phyloP scores from a whole-genome alignment of 2,888 invertebrate genomes.

The Cephonodes hylas region DNA sequence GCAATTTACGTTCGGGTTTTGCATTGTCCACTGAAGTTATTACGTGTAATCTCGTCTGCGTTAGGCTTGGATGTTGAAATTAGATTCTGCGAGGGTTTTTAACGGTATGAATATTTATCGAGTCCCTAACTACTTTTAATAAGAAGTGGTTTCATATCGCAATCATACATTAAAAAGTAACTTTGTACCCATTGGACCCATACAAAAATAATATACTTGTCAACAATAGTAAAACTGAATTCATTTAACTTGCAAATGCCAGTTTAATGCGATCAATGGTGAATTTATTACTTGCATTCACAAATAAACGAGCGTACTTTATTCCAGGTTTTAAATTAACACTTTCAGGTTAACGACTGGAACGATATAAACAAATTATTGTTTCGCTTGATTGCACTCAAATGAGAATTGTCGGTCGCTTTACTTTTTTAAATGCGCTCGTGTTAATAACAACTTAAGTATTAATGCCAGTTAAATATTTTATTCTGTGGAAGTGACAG shows the following conservation, averaged over 20 bases:
- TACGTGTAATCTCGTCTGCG: conserved; percentile 32
- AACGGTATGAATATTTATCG: not conserved
- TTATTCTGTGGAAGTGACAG: conserved; percentile 63
- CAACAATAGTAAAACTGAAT: conserved; percentile 43
- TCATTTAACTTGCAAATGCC: conserved; percentile 58
- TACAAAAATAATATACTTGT: conserved; percentile 61
- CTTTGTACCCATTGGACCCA: conserved; percentile 41
- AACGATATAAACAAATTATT: conserved; percentile 11
- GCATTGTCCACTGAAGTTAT: conserved; percentile 40
- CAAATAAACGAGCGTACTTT: not conserved
- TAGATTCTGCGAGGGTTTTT: not conserved
- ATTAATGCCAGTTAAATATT: conserved; percentile 66
- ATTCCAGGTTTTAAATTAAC: conserved; percentile 14
- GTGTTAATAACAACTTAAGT: conserved; percentile 50
- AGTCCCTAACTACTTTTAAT: too few species aligned
- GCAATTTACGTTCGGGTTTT: conserved; percentile 20
- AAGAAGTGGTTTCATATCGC: too few species aligned
- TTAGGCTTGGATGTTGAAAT: conserved; percentile 19
- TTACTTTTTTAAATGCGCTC: conserved; percentile 41
- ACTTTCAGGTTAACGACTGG: conserved; percentile 3
- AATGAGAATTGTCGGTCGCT: conserved; percentile 24
- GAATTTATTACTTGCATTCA: conserved; percentile 6
- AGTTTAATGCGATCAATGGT: conserved; percentile 18
- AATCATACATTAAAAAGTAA: too few species aligned
- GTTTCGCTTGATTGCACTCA: conserved; percentile 16